A percentile compares a stretch with the other conserved stretches of the same genome.
phyloP scores from a whole-genome alignment of 2,888 invertebrate species.

The Erebia palarica region DNA sequence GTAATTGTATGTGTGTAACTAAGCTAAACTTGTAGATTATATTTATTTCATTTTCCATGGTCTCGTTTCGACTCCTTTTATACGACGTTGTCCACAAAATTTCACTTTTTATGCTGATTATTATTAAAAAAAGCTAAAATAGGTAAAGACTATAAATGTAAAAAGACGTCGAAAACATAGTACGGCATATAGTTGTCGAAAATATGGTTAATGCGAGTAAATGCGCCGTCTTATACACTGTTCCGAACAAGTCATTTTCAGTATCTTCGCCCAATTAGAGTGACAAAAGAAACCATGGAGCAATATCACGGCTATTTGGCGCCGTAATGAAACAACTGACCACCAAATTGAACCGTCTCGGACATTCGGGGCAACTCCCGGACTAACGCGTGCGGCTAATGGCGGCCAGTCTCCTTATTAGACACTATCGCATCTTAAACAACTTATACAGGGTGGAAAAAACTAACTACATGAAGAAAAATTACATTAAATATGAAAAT shows the following conservation, averaged over 20 bases:
- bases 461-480: background rate
- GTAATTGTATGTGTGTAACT: no score
- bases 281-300: slow-evolving; percentile 18
- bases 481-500: background rate
- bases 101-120: no score
- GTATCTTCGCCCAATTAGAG: slow-evolving; percentile 26
- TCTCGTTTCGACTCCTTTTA: no score
- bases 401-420: slow-evolving; percentile 28
- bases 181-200: no score
- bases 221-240: background rate
- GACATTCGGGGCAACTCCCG: slow-evolving; percentile 8
- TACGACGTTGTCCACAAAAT: no score
- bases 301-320: slow-evolving; percentile 26
- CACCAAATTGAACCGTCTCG: slow-evolving; percentile 24
- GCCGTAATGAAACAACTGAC: slow-evolving; percentile 35
- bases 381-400: slow-evolving; percentile 33
- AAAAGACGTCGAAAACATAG: no score
- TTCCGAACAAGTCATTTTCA: slow-evolving; percentile 5
- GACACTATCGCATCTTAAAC: background rate
- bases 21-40: no score
- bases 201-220: background rate
- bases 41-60: no score
- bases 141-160: no score
- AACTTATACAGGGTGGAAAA: background rate
- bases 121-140: no score